Percentiles rank a stretch among this genome's conserved stretches.
Conservation (phyloP, 2,113 vertebrate genomes). For the Lophotis ruficrista region DNA sequence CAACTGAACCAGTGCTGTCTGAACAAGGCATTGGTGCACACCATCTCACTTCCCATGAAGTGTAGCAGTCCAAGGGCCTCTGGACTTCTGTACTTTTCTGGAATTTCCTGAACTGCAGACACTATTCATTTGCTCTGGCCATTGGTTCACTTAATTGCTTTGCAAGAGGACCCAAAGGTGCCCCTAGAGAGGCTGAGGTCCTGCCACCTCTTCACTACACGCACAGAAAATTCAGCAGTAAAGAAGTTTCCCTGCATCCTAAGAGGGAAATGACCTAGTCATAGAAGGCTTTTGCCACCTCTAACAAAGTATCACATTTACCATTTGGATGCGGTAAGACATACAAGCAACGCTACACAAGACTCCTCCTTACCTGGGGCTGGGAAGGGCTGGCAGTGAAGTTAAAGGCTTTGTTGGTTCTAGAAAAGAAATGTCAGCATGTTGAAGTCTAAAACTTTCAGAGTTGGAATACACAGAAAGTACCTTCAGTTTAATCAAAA, state of each 20-base stretch:
- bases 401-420: slow-evolving; percentile 75
- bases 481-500: background rate
- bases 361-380: slow-evolving; percentile 76
- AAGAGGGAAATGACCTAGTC: background rate
- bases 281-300: background rate
- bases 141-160: background rate
- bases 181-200: background rate
- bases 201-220: background rate
- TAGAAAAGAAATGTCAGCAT: slow-evolving; percentile 53
- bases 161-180: background rate
- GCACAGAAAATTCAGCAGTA: background rate
- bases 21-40: background rate
- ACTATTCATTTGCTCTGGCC: background rate
- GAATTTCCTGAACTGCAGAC: background rate
- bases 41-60: background rate
- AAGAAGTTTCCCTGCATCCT: background rate
- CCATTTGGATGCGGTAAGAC: background rate
- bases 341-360: background rate
- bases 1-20: background rate
- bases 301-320: background rate
- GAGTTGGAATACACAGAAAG: background rate
- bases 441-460: background rate
- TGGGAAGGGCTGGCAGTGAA: slow-evolving; percentile 85
- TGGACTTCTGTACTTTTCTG: background rate
- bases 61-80: background rate